Evolutionary conservation across 2,888 invertebrate genomes (phyloP), one percentile per base, ranked within the genome.

Genomic region (Agrochola circellaris): DNA sequence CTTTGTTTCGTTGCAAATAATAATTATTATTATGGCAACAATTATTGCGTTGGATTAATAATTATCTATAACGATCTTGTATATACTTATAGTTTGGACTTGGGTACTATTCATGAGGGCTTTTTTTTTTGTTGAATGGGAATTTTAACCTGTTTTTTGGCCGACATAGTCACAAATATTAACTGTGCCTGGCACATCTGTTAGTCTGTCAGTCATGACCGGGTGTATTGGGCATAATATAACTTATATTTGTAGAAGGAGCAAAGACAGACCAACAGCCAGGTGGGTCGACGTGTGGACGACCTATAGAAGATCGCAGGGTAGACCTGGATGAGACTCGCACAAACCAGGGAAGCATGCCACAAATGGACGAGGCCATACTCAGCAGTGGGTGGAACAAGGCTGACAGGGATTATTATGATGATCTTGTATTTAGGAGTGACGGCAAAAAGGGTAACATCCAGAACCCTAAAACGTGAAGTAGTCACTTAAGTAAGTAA

Each of bases 1-100:
- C 93, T 94, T 93, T 93, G 94, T 94, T 91, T 89, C 87, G 75
- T 82, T 79, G 81, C 84, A 82, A 88, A 91, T 91, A 89, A 91
- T 92, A 89, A 91, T 89, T 74, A 88, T 90, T 88, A 89, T 86
- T 88, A 87, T 74, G 56, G 68, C 85, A 82, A 89, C 88, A 92
- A 91, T 92, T 92, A 93, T 90, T 85, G 85, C 86, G 83, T 71
- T 87, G 89, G 88, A 90, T 92, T 93, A 90, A 93, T 93, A 90
- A 91, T 91, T 91, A 93, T 92, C 91, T 90, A 91, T 89, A 87
- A 84, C 75, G 72, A 85, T 76, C 73, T 85, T 68, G 45, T 34
- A 68, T 68, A 30, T 76, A 80, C 90, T 38, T 83, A 89, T 58
- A 84, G 71, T 88, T 61, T 62, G 90, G 73, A 90, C 87, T 85